A percentile compares a stretch with the other conserved stretches of the same genome.
Evolutionary conservation across 2,888 invertebrate species (phyloP).

Genomic region (Hyposoter didymator): DNA sequence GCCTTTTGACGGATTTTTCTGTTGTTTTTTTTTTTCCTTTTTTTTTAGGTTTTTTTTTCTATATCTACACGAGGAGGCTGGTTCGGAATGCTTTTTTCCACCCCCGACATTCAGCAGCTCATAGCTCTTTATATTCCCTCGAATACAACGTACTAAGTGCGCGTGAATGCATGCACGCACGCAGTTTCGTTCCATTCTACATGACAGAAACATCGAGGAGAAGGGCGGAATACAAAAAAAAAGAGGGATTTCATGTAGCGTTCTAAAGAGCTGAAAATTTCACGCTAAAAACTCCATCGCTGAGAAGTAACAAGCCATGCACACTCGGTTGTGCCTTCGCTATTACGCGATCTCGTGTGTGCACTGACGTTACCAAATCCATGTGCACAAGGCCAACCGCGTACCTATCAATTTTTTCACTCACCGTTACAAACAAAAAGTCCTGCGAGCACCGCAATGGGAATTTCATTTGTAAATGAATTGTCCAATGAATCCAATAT

Average conservation of each 20-base stretch:
- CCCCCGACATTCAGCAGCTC: conserved; percentile 33
- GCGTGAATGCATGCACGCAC: conserved; percentile 42
- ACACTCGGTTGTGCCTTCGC: conserved; percentile 2
- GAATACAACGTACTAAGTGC: conserved; percentile 36
- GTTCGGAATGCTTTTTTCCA: not conserved
- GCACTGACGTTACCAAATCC: not conserved
- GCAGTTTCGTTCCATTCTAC: conserved; percentile 25
- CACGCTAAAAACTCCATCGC: conserved; percentile 13
- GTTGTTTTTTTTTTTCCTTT: not conserved
- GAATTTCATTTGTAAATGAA: not conserved
- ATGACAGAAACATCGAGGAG: conserved; percentile 16
- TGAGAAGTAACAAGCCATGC: conserved; percentile 12
- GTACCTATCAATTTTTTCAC: not conserved
- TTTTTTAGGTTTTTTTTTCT: conserved; percentile 12
- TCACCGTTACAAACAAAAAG: not conserved
- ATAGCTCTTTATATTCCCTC: conserved; percentile 38
- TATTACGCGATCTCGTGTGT: conserved; percentile 1
- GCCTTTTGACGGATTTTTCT: conserved; percentile 60
- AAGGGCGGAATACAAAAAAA: conserved; percentile 9
- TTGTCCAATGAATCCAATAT: not conserved
- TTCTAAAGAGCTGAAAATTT: conserved; percentile 29
- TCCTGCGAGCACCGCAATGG: not conserved
- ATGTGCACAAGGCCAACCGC: no score
- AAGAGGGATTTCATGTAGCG: not conserved
- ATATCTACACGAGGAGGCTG: not conserved